These are phyloP conservation scores for Synanthedon myopaeformis DNA, from an alignment of 2,888 invertebrate genomes.

Conservation along the genomic window DNA sequence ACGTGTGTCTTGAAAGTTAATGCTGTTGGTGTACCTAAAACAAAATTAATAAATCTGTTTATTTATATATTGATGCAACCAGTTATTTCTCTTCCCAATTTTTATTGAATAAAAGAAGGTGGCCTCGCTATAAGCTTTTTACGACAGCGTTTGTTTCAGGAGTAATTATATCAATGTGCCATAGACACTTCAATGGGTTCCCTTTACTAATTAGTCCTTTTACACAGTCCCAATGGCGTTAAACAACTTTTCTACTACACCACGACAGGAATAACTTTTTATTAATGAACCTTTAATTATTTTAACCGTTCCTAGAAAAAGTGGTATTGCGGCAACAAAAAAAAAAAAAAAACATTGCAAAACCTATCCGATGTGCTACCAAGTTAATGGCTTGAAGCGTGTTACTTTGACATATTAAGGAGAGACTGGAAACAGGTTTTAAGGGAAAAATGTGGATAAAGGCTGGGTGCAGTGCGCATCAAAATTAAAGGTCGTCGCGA, in stretches of 20 bases:
- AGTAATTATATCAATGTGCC: neutral
- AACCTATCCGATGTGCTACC: constrained; percentile 32
- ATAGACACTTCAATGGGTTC: neutral
- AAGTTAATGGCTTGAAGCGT: constrained; percentile 47
- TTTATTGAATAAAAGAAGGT: no score
- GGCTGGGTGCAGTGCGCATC: neutral
- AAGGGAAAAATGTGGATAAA: constrained; percentile 22
- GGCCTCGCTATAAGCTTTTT: no score
- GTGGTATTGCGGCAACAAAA: constrained; percentile 23
- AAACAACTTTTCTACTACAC: neutral
- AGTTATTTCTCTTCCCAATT: no score
- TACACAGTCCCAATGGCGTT: neutral
- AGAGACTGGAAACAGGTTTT: constrained; percentile 51
- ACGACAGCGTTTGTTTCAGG: no score
- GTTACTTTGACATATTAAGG: constrained; percentile 62
- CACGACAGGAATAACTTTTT: neutral
- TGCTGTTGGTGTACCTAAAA: no score
- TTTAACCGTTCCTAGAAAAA: constrained; percentile 36
- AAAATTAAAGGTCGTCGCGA: neutral
- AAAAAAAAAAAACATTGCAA: constrained; percentile 20
- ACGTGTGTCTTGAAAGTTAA: no score
- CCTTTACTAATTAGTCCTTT: neutral
- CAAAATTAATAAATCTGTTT: no score
- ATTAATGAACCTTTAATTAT: constrained; percentile 46
- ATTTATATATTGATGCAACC: no score